Percentiles rank a stretch among this genome's conserved stretches.
These are phyloP conservation scores for Phoenicopterus ruber DNA, from an alignment of 2,113 vertebrate genomes.

Conservation along the genomic window DNA sequence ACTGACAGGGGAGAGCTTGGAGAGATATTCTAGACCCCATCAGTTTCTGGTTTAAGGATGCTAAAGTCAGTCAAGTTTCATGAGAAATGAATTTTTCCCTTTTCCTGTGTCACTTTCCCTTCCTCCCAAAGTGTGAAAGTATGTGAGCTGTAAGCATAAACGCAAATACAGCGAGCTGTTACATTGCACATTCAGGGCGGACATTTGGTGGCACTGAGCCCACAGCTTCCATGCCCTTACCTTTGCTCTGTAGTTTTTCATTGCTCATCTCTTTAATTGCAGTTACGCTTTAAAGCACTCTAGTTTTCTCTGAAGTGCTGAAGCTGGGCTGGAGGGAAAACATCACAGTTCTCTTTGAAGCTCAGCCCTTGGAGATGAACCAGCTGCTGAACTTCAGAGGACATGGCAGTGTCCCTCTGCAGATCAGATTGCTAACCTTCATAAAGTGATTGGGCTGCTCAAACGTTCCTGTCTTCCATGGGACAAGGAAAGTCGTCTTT, in stretches of 20 bases:
- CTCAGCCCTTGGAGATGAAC: background rate
- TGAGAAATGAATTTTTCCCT: background rate
- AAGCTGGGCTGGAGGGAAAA: conserved; percentile 18
- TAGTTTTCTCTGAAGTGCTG: conserved; percentile 20
- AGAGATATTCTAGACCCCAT: background rate
- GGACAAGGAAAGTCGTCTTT: background rate
- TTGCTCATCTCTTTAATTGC: conserved; percentile 30
- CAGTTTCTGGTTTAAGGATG: background rate
- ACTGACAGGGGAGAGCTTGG: background rate
- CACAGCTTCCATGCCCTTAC: conserved; percentile 2
- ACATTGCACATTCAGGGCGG: background rate
- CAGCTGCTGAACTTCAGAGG: conserved; percentile 17
- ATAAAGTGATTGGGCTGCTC: background rate
- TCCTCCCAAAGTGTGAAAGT: background rate
- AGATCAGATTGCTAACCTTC: background rate
- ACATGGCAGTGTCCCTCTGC: background rate
- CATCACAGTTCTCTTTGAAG: conserved; percentile 38
- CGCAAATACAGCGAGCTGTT: background rate
- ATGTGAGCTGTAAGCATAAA: background rate
- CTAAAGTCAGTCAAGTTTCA: background rate
- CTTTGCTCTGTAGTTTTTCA: conserved; percentile 11
- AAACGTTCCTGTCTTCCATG: background rate
- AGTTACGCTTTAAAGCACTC: conserved; percentile 36
- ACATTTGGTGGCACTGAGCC: background rate
- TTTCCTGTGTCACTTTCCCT: background rate